These are phyloP conservation scores for Spodoptera littoralis DNA, from an alignment of 2,888 invertebrate genomes.

Conservation along the genomic window DNA sequence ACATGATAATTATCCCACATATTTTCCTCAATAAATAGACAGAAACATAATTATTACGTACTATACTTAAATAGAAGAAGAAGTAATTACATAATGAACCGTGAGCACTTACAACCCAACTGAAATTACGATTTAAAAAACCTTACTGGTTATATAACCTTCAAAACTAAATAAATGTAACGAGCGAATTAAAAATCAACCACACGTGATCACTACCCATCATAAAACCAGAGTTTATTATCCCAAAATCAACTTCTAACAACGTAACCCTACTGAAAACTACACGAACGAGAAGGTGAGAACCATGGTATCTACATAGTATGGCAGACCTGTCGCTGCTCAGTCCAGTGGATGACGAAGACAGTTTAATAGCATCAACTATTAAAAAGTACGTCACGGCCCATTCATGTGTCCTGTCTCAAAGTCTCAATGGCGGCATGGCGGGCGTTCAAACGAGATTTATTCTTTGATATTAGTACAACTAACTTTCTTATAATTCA, in stretches of 20 bases:
- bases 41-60: too few relatives aligned
- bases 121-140: too few relatives aligned
- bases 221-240: too few relatives aligned
- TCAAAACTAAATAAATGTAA: too few relatives aligned
- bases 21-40: too few relatives aligned
- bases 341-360: constrained; percentile 54
- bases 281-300: constrained; percentile 44
- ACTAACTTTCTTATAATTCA: constrained; percentile 38
- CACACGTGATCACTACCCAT: too few relatives aligned
- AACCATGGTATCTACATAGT: constrained; percentile 10
- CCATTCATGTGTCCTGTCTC: constrained; percentile 65
- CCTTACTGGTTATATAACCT: too few relatives aligned
- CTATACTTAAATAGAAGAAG: too few relatives aligned
- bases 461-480: constrained; percentile 21
- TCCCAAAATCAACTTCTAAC: background rate
- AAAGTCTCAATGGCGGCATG: constrained; percentile 57
- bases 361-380: constrained; percentile 67
- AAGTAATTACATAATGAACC: too few relatives aligned
- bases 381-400: constrained; percentile 63
- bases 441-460: constrained; percentile 29
- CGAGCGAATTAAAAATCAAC: too few relatives aligned
- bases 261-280: constrained; percentile 30
- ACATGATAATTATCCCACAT: too few relatives aligned
- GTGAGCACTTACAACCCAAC: too few relatives aligned
- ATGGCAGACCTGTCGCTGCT: constrained; percentile 41